Evolutionary conservation across 1,140 invertebrate species (phyloP).

Genomic region (Arctopsyche grandis): DNA sequence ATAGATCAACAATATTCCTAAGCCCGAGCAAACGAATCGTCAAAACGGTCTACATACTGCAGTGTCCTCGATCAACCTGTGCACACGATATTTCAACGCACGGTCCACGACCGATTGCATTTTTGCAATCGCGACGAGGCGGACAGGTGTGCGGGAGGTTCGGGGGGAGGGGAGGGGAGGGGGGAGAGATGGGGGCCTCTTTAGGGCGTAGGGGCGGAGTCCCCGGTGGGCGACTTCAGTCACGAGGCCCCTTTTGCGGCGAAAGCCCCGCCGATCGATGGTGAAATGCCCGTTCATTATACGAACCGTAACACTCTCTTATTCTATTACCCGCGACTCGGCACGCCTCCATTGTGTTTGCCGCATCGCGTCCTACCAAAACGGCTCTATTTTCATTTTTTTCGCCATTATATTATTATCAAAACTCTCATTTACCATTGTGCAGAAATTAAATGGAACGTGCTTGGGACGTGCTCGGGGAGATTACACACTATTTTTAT

Average conservation of each 20-base stretch:
- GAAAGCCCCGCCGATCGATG: conserved; percentile 26
- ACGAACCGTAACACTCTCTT: conserved; percentile 44
- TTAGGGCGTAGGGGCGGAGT: not conserved
- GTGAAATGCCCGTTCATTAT: conserved; percentile 43
- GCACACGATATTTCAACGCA: not conserved
- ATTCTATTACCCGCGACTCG: conserved; percentile 37
- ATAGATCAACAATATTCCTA: too few relatives aligned
- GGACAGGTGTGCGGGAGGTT: conserved; percentile 1
- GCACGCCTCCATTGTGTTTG: conserved; percentile 34
- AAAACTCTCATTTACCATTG: too few relatives aligned
- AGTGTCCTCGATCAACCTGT: not conserved
- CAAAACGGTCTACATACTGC: too few relatives aligned
- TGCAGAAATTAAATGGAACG: too few relatives aligned
- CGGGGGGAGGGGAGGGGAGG: not conserved
- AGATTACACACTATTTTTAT: too few relatives aligned
- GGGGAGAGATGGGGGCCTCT: not conserved
- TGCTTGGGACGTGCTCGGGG: too few relatives aligned
- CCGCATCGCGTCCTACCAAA: not conserved
- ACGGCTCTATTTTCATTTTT: not conserved
- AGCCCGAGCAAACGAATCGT: too few relatives aligned
- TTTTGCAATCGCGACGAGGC: not conserved
- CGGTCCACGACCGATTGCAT: not conserved
- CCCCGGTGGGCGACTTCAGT: conserved; percentile 37
- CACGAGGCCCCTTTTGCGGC: conserved; percentile 37
- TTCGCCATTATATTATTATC: too few relatives aligned